Conservation (phyloP, 1,140 invertebrate species). For the Chionoecetes opilio region DNA sequence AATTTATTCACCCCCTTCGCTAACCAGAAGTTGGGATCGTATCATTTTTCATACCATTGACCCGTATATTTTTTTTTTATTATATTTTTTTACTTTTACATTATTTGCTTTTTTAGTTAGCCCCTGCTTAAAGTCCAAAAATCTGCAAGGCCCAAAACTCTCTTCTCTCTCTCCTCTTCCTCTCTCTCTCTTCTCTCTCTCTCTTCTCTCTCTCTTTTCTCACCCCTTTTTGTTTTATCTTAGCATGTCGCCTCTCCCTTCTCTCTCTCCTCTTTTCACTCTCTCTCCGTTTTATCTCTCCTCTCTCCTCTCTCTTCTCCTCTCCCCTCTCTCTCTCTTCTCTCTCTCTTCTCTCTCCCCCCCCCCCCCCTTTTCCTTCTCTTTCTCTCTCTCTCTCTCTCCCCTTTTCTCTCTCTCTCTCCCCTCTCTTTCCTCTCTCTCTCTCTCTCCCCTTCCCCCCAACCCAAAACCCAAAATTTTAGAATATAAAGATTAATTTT, state of each 20-base stretch:
- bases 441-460: background rate
- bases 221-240: background rate
- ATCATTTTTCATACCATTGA: no score
- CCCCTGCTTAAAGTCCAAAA: no score
- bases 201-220: background rate
- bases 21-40: no score
- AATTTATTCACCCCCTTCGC: no score
- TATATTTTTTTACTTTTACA: no score
- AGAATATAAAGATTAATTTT: background rate
- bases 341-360: background rate
- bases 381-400: background rate
- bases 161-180: background rate
- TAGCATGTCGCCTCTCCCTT: background rate
- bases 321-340: background rate
- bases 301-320: background rate
- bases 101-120: no score
- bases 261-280: no score
- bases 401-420: slow-evolving; percentile 44
- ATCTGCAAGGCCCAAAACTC: background rate
- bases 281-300: background rate
- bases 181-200: background rate
- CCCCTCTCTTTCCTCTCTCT: slow-evolving; percentile 22
- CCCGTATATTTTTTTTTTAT: no score
- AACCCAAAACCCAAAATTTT: background rate
- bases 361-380: background rate